Conservation (phyloP, 1,140 invertebrate genomes). For the Aphelenchoides fujianensis region DNA sequence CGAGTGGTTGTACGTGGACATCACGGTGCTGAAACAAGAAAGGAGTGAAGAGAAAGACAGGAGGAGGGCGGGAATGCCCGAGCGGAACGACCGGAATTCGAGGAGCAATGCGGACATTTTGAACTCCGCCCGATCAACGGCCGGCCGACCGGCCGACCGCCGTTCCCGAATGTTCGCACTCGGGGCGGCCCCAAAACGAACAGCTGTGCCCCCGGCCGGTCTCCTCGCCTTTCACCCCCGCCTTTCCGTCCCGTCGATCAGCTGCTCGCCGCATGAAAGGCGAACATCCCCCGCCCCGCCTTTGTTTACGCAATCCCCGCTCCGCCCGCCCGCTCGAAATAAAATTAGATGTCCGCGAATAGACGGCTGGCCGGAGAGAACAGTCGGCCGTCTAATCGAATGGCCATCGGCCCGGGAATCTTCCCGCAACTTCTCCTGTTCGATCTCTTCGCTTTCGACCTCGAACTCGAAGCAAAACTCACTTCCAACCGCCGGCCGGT, state of each 20-base stretch:
- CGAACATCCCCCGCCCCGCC: no score
- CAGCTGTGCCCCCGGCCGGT: neutral
- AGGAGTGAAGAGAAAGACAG: neutral
- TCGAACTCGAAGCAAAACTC: neutral
- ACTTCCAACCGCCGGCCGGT: neutral
- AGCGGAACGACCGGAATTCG: neutral
- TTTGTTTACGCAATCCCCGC: neutral
- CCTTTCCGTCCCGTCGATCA: neutral
- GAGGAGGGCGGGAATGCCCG: neutral
- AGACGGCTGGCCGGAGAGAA: no score
- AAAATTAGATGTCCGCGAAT: no score
- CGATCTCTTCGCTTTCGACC: no score
- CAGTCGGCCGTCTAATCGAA: no score
- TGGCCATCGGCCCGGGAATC: no score
- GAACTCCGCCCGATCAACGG: neutral
- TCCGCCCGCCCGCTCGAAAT: neutral
- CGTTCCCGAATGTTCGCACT: neutral
- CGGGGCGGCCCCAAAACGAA: neutral
- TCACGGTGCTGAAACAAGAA: constrained; percentile 19
- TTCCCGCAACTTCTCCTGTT: no score
- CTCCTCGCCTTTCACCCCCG: neutral
- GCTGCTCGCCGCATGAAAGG: no score
- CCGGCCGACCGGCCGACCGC: neutral
- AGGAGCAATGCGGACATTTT: neutral
- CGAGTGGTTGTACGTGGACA: constrained; percentile 44